A percentile compares a stretch with the other conserved stretches of the same genome.
These are phyloP conservation scores for Melieria omissa DNA, from an alignment of 2,888 invertebrate species.

Conservation along the genomic window DNA sequence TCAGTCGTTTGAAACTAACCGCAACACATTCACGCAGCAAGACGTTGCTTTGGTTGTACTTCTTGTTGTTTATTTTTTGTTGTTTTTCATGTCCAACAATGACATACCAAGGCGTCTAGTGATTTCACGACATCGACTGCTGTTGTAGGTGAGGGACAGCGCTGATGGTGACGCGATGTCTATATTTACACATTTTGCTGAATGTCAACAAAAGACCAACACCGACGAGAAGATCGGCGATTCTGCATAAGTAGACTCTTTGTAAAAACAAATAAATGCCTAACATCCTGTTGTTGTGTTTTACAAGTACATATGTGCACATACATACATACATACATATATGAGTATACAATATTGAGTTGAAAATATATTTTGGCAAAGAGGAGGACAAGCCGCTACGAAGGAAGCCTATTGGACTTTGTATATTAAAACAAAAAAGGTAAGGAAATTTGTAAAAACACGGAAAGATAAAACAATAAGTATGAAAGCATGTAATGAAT, in stretches of 20 bases:
- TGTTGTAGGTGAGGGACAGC: too few relatives aligned
- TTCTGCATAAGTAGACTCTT: too few relatives aligned
- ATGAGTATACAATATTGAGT: not conserved
- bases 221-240: not conserved
- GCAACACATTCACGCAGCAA: too few relatives aligned
- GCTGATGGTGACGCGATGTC: not conserved
- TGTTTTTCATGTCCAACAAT: not conserved
- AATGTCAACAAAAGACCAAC: not conserved
- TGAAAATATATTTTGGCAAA: too few relatives aligned
- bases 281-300: not conserved
- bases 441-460: too few relatives aligned
- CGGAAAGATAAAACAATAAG: too few relatives aligned
- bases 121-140: not conserved
- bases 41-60: not conserved
- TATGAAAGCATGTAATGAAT: too few relatives aligned
- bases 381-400: too few relatives aligned
- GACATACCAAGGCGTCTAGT: slow-evolving; percentile 4
- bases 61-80: not conserved
- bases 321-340: not conserved
- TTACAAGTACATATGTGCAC: not conserved
- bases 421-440: too few relatives aligned
- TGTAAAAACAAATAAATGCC: too few relatives aligned
- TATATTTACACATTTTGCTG: not conserved
- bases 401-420: too few relatives aligned
- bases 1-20: too few relatives aligned